Evolutionary conservation across 2,888 invertebrate species (phyloP).

Genomic region (Muscina levida): DNA sequence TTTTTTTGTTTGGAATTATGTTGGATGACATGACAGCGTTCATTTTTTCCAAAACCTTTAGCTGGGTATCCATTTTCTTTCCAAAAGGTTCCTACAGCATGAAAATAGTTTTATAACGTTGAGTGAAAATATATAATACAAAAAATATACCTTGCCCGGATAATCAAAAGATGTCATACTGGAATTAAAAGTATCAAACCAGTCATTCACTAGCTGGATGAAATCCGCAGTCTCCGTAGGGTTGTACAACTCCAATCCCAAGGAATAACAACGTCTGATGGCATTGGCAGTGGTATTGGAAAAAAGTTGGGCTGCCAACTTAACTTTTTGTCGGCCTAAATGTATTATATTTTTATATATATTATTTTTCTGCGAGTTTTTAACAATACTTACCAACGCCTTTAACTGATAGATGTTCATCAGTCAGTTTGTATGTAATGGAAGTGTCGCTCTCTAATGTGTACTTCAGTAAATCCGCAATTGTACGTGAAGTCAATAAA

Average conservation of each 20-base stretch:
- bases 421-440: constrained; percentile 30
- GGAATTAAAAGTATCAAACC: constrained; percentile 64
- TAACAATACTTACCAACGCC: background rate
- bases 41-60: too few relatives aligned
- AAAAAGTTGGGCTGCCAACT: constrained; percentile 44
- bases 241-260: constrained; percentile 51
- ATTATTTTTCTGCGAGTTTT: background rate
- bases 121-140: background rate
- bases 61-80: too few relatives aligned
- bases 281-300: constrained; percentile 50
- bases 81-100: constrained; percentile 19
- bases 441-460: constrained; percentile 22
- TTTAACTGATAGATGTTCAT: constrained; percentile 32
- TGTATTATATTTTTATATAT: background rate
- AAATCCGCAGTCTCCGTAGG: constrained; percentile 62
- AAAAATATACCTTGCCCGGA: constrained; percentile 35
- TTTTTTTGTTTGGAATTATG: constrained; percentile 37
- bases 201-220: constrained; percentile 62
- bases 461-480: constrained; percentile 24
- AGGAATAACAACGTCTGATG: constrained; percentile 34
- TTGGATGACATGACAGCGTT: constrained; percentile 26
- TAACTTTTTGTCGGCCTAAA: constrained; percentile 38
- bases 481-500: constrained; percentile 38
- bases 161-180: too few relatives aligned
- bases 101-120: background rate